Conservation (phyloP, 2,888 invertebrate species). For the Epsilonema sp. region DNA sequence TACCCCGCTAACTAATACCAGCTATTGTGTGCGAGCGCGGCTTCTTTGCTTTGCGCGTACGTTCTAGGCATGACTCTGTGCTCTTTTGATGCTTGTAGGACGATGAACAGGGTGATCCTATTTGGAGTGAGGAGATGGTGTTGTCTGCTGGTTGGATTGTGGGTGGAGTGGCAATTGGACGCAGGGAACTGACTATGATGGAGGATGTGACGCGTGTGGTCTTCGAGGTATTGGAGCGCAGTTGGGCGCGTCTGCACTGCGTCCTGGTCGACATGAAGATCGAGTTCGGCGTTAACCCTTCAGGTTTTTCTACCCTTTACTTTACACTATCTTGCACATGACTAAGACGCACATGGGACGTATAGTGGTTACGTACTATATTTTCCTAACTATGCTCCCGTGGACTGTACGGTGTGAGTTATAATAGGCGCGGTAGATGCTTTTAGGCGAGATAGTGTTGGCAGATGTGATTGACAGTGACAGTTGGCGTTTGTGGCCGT, state of each 20-base stretch:
- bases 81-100: too few relatives aligned
- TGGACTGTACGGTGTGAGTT: too few relatives aligned
- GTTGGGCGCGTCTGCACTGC: conserved; percentile 73
- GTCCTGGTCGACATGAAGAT: conserved; percentile 95
- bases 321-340: too few relatives aligned
- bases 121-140: conserved; percentile 87
- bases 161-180: conserved; percentile 41
- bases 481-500: conserved; percentile 93
- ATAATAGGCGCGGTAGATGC: too few relatives aligned
- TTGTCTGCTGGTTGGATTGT: conserved; percentile 55
- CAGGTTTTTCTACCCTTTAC: too few relatives aligned
- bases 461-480: conserved; percentile 96
- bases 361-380: too few relatives aligned
- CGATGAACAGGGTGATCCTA: conserved; percentile 95
- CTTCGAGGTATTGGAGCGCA: conserved; percentile 78
- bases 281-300: conserved; percentile 63
- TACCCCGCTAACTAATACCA: neutral
- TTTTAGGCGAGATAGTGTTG: conserved; percentile 57
- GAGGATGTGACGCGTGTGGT: conserved; percentile 56
- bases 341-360: too few relatives aligned
- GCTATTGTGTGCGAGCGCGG: too few relatives aligned
- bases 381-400: too few relatives aligned
- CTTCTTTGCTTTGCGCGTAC: too few relatives aligned
- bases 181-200: conserved; percentile 39
- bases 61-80: too few relatives aligned